Evolutionary conservation across 1,140 invertebrate genomes (phyloP).

Genomic region (Limonius californicus): DNA sequence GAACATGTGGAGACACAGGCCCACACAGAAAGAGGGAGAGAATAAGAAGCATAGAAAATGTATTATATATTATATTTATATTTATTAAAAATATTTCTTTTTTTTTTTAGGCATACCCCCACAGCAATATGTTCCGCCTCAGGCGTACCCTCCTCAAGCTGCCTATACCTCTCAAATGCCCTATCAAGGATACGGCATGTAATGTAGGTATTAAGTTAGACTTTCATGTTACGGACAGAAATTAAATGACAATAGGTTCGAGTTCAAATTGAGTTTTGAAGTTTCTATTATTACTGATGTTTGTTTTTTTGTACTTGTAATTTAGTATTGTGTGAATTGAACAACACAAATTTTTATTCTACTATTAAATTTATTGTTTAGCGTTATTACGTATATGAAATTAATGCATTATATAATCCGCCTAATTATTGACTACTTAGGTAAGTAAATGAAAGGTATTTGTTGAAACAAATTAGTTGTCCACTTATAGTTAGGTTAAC

Average conservation of each 20-base stretch:
- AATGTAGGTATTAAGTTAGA: conserved; percentile 28
- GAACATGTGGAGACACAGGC: not conserved
- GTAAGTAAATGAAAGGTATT: not conserved
- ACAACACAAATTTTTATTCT: not conserved
- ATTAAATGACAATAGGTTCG: not conserved
- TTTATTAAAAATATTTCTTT: not conserved
- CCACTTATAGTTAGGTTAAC: not conserved
- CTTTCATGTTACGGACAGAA: not conserved
- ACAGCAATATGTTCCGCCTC: conserved; percentile 38
- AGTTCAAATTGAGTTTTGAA: too few species aligned
- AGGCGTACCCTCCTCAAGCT: conserved; percentile 37
- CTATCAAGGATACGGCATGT: conserved; percentile 71
- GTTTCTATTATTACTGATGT: not conserved
- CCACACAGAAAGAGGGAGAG: not conserved
- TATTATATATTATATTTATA: not conserved
- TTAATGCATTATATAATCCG: not conserved
- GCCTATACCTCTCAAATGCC: conserved; percentile 59
- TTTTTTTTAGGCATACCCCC: conserved; percentile 43
- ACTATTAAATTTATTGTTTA: not conserved
- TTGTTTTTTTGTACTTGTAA: not conserved
- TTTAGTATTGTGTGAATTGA: not conserved
- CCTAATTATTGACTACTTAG: not conserved
- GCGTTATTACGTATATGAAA: not conserved
- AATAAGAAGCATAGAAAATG: not conserved
- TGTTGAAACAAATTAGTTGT: not conserved